Conservation (phyloP, 2,797 vertebrate genomes). For the Galaxias olidus region DNA sequence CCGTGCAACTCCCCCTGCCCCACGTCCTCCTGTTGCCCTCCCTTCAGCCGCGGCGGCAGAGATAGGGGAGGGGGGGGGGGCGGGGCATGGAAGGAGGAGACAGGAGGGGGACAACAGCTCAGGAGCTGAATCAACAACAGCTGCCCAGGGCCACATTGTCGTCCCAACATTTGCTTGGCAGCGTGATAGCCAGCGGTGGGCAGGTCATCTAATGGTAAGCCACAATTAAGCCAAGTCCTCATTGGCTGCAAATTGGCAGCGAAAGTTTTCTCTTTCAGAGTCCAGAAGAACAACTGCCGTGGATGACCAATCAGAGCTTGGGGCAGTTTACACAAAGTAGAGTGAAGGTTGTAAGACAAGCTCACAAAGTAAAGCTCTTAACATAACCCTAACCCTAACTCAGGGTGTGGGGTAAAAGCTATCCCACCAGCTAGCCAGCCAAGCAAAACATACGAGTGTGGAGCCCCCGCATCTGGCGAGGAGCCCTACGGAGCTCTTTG, state of each 20-base stretch:
- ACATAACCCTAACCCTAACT: slow-evolving; percentile 9
- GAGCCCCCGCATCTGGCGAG: slow-evolving; percentile 25
- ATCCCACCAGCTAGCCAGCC: slow-evolving; percentile 52
- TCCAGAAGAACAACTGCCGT: too few species aligned
- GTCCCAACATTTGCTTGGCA: slow-evolving; percentile 68
- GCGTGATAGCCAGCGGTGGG: slow-evolving; percentile 48
- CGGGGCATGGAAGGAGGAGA: slow-evolving; percentile 16
- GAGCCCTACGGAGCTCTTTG: slow-evolving; percentile 56
- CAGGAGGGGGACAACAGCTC: slow-evolving; percentile 14
- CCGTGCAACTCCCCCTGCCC: too few species aligned
- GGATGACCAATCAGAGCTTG: too few species aligned
- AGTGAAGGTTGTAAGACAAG: too few species aligned
- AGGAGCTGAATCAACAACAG: slow-evolving; percentile 79
- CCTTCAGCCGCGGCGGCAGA: slow-evolving; percentile 72
- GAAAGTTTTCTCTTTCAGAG: too few species aligned
- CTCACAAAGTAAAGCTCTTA: too few species aligned
- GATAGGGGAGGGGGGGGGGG: slow-evolving; percentile 28
- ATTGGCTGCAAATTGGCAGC: too few species aligned
- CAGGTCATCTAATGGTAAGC: slow-evolving; percentile 55
- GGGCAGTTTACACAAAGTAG: too few species aligned
- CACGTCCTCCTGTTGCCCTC: too few species aligned
- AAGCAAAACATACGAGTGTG: slow-evolving; percentile 58
- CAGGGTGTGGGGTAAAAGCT: slow-evolving; percentile 40
- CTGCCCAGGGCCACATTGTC: slow-evolving; percentile 65
- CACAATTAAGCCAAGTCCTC: too few species aligned